Conservation (phyloP, 2,797 vertebrate genomes). For the Argyrosomus regius region DNA sequence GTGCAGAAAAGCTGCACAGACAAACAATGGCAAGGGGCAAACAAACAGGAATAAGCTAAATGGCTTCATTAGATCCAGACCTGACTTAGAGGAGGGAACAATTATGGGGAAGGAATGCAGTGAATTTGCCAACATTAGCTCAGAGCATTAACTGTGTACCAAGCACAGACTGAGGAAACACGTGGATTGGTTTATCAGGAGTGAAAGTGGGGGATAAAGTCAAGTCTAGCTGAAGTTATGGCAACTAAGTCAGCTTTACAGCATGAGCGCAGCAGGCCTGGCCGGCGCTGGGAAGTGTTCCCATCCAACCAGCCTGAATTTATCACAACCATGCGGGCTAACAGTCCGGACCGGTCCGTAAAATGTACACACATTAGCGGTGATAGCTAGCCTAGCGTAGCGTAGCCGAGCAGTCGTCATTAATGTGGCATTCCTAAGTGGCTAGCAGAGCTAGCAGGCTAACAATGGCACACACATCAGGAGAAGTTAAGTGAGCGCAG, state of each 20-base stretch:
- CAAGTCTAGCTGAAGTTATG: slow-evolving; percentile 36
- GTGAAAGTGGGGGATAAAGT: slow-evolving; percentile 64
- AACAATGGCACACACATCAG: slow-evolving; percentile 59
- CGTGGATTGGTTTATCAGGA: slow-evolving; percentile 73
- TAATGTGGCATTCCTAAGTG: slow-evolving; percentile 48
- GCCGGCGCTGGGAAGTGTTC: background rate
- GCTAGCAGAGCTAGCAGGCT: slow-evolving; percentile 69
- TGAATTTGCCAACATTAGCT: slow-evolving; percentile 39
- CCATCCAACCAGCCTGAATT: background rate
- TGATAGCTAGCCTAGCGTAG: slow-evolving; percentile 16
- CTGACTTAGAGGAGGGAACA: slow-evolving; percentile 27
- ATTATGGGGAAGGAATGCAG: slow-evolving; percentile 59
- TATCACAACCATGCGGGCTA: background rate
- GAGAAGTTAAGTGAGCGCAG: slow-evolving; percentile 22
- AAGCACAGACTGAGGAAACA: slow-evolving; percentile 61
- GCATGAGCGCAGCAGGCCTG: slow-evolving; percentile 22
- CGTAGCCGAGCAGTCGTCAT: slow-evolving; percentile 44
- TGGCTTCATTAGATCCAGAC: slow-evolving; percentile 31
- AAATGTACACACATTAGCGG: slow-evolving; percentile 40
- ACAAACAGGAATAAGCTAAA: slow-evolving; percentile 24
- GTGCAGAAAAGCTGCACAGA: slow-evolving; percentile 3
- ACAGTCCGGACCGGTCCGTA: background rate
- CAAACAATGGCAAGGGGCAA: slow-evolving; percentile 8
- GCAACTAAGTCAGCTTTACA: slow-evolving; percentile 16
- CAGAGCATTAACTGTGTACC: slow-evolving; percentile 64